Percentiles rank a stretch among this genome's conserved stretches.
These are phyloP conservation scores for Anastrepha obliqua DNA, from an alignment of 1,140 invertebrate genomes.

Conservation along the genomic window DNA sequence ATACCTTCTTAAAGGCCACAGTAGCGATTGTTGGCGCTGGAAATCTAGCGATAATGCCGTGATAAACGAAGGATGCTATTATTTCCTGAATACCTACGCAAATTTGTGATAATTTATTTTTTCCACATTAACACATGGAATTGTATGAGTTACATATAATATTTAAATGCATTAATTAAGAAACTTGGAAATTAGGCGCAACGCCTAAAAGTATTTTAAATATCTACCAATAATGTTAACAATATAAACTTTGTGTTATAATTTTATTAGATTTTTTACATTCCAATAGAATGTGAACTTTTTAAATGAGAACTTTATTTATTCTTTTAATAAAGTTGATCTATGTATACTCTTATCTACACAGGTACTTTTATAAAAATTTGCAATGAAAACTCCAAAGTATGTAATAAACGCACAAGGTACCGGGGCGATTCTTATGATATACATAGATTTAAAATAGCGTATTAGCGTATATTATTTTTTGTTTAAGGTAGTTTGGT, in stretches of 20 bases:
- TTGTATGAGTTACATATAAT: background rate
- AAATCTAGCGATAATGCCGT: background rate
- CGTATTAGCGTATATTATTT: too few relatives aligned
- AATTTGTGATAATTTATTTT: conserved; percentile 30
- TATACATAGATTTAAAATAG: too few relatives aligned
- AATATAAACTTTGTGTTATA: conserved; percentile 18
- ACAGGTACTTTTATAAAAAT: background rate
- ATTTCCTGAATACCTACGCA: conserved; percentile 42
- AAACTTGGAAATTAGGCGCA: too few relatives aligned
- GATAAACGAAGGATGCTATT: conserved; percentile 39
- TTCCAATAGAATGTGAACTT: background rate
- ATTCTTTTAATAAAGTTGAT: conserved; percentile 37
- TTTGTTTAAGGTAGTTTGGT: too few relatives aligned
- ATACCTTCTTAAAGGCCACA: background rate
- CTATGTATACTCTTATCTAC: too few relatives aligned
- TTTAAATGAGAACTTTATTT: conserved; percentile 14
- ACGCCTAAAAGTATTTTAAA: too few relatives aligned
- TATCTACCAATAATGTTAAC: too few relatives aligned
- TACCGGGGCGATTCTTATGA: too few relatives aligned
- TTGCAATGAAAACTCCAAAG: too few relatives aligned
- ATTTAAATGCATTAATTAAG: background rate
- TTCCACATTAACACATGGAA: background rate
- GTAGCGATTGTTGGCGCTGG: background rate
- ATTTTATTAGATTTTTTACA: background rate
- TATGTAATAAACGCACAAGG: too few relatives aligned